A percentile compares a stretch with the other conserved stretches of the same genome.
Evolutionary conservation across 2,797 vertebrate species (phyloP).

Genomic region (Melanotaenia parkinsoni): DNA sequence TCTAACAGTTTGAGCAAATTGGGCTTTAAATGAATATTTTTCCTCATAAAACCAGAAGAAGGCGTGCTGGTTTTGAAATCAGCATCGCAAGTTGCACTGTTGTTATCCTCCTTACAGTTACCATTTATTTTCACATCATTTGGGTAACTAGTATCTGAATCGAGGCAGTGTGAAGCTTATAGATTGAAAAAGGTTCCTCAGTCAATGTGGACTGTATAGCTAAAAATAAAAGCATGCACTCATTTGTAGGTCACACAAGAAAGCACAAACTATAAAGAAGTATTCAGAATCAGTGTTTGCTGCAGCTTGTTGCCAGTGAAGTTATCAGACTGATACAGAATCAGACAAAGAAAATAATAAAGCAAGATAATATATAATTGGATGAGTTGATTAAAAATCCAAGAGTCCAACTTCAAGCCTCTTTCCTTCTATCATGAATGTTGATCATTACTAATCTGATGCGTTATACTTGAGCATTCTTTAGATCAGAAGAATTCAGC

Average conservation of each 20-base stretch:
- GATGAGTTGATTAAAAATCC: not conserved
- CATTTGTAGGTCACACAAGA: not conserved
- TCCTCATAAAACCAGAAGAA: not conserved
- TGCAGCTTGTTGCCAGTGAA: not conserved
- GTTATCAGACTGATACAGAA: not conserved
- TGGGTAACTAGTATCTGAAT: not conserved
- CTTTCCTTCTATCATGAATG: not conserved
- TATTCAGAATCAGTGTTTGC: not conserved
- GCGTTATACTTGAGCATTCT: not conserved
- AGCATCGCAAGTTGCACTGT: not conserved
- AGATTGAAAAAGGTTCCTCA: not conserved
- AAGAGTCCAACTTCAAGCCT: not conserved
- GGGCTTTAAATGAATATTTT: not conserved
- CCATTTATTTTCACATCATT: not conserved
- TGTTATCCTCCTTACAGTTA: not conserved
- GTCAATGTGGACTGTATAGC: not conserved
- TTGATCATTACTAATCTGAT: not conserved
- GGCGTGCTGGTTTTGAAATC: not conserved
- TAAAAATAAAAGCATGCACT: not conserved
- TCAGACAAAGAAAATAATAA: slow-evolving; percentile 1
- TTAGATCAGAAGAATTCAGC: not conserved
- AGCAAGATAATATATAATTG: not conserved
- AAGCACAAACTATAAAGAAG: not conserved
- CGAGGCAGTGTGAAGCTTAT: not conserved
- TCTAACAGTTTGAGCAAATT: slow-evolving; percentile 1